Evolutionary conservation across 2,113 vertebrate genomes (phyloP), one percentile per base, ranked within the genome.

Genomic region (Dromas ardeola): DNA sequence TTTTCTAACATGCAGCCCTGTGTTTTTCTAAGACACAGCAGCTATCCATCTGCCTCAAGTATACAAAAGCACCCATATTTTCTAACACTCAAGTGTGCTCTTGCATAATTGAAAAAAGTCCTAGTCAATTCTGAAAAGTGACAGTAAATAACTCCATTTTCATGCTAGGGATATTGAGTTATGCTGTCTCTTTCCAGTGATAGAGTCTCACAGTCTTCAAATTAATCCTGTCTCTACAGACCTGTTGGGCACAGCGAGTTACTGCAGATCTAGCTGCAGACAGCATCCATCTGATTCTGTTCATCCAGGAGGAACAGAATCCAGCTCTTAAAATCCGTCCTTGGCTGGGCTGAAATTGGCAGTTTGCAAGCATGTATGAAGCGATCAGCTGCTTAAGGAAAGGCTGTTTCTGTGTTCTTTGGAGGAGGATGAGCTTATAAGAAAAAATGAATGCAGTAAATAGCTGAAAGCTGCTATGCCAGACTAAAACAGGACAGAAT

Each of bases 331-430:
- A 92, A 93, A 93, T 81, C 76, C 3, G 1, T 77, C 70, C 53
- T 87, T 96, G 84, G 58, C 89, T 95, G 40, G 27, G 71, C 63
- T 95, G 82, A 88, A 92, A 36, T 67, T 95, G 92, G 92, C 88
- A 90, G 71, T 77, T 91, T 6, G 8, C 66, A 73, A 70, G 77
- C 62, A 22, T 53, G 62, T 76, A 47, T 72, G 90, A 87, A 73
- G 78, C 91, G 70, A 90, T 94, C 73, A 85, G 77, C 70, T 94
- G 70, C 84, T 90, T 86, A 69, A 87, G 72, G 50, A 83, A 88
- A 80, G 58, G 58, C 79, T 90, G 62, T 91, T 85, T 93, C 89
- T 95, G 89, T 94, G 20, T 69, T 49, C 53, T 90, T 94, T 84
- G 74, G 84, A 74, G 34, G 10, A 77, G 70, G 40, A 72, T 47